Conservation (phyloP, 2,888 invertebrate species). For the Nasonovia ribisnigri region DNA sequence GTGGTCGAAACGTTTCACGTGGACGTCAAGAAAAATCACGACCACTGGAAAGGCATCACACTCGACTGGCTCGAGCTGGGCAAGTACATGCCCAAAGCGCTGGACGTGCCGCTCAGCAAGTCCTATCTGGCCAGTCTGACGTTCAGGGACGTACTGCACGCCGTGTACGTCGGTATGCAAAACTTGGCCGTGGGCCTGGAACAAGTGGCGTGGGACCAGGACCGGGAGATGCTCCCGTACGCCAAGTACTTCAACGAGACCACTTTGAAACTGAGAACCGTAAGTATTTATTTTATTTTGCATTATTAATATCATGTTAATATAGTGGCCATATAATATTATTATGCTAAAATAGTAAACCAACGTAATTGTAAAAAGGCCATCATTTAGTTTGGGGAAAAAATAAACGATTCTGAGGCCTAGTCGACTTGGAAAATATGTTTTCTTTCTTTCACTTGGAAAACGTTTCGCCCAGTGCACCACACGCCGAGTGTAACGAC, state of each 20-base stretch:
- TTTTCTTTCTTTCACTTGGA: no score
- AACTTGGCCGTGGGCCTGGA: conserved; percentile 80
- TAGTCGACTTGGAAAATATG: no score
- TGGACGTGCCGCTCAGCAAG: conserved; percentile 43
- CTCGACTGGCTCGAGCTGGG: conserved; percentile 31
- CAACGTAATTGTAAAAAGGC: not conserved
- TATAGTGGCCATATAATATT: no score
- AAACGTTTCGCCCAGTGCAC: no score
- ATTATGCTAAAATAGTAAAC: not conserved
- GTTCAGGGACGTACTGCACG: conserved; percentile 73
- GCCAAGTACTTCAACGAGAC: conserved; percentile 74
- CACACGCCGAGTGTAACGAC: no score
- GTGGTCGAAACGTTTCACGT: conserved; percentile 49
- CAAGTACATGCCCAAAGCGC: conserved; percentile 56
- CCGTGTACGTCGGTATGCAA: conserved; percentile 77
- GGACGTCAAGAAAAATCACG: conserved; percentile 52
- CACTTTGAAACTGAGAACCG: conserved; percentile 75
- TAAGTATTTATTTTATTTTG: conserved; percentile 69
- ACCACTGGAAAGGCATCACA: conserved; percentile 31
- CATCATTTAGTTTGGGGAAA: not conserved
- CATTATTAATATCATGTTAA: not conserved
- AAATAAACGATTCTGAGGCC: not conserved
- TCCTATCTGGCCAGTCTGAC: conserved; percentile 35
- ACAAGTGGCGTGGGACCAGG: conserved; percentile 76
- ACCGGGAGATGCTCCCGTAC: conserved; percentile 72